Evolutionary conservation across 1,140 invertebrate species (phyloP), one percentile per base, ranked within the genome.

Genomic region (Eueides isabella): DNA sequence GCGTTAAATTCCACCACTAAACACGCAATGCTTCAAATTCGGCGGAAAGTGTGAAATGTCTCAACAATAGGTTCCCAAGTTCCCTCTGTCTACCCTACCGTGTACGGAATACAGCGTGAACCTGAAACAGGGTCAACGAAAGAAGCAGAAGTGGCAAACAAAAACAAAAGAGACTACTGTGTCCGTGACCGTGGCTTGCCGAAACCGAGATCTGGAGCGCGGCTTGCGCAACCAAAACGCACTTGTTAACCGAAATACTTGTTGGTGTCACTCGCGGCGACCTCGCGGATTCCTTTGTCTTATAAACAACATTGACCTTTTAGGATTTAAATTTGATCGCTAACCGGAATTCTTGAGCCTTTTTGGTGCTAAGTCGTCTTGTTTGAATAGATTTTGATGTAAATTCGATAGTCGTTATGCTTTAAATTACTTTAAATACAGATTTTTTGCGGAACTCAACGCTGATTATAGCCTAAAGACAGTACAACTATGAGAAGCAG

Each of bases 171-270:
- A 68, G 67, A 31, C 65, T 72, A 78, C 79, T 80, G 79, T 84
- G 87, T 80, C 88, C 88, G 79, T 90, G 88, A 89, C 87, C 85
- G 85, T 86, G 85, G 83, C 77, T 48, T 23, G 82, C 84, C 83
- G 86, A 90, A 88, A 88, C 72, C 75, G 86, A 88, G 83, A 88
- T 88, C 80, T 84, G 80, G 85, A 85, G 81, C 84, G 78, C 64
- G 73, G 72, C 74, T 80, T 80, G 81, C 81, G 83, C 78, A 77
- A 70, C 65, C 70, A 66, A 66, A 38, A 71, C 63, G 48, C 48
- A 64, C 30, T 76, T 64, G 70, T 44, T 29, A 61, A 66, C 66
- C 66, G 55, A 71, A 80, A 74, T 75, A 77, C 48, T 26, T 23
- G 41, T 61, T 38, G 48, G 61, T 63, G 67, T 70, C 71, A 67